These are phyloP conservation scores for Tortricodes alternella DNA, from an alignment of 2,888 invertebrate genomes.

Conservation along the genomic window DNA sequence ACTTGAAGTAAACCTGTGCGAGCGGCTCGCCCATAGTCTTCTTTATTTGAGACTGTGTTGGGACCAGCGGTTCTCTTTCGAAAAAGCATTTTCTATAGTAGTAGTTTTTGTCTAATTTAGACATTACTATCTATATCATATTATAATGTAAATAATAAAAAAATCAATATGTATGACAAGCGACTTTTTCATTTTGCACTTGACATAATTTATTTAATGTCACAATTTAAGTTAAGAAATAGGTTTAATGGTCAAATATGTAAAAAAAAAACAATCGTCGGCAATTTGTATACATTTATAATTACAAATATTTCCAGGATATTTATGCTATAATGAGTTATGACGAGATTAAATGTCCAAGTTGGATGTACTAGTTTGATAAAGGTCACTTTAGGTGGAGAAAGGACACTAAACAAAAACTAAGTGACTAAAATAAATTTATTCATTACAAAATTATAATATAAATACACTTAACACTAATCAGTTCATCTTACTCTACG, in stretches of 20 bases:
- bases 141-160: slow-evolving; percentile 10
- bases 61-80: slow-evolving; percentile 57
- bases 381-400: slow-evolving; percentile 27
- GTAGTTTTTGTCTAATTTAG: slow-evolving; percentile 57
- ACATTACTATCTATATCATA: slow-evolving; percentile 39
- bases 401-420: slow-evolving; percentile 32
- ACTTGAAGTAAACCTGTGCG: slow-evolving; percentile 68
- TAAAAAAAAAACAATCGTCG: too few relatives aligned
- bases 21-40: slow-evolving; percentile 60
- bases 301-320: too few relatives aligned
- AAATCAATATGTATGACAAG: slow-evolving; percentile 5
- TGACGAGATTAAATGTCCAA: too few relatives aligned
- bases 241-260: neutral
- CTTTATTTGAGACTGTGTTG: slow-evolving; percentile 64
- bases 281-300: too few relatives aligned
- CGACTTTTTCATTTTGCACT: slow-evolving; percentile 6
- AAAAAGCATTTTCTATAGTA: slow-evolving; percentile 63
- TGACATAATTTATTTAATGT: neutral
- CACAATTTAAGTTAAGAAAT: neutral
- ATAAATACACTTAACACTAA: slow-evolving; percentile 62
- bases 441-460: slow-evolving; percentile 67
- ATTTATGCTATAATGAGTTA: too few relatives aligned
- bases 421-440: slow-evolving; percentile 44
- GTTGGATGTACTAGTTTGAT: too few relatives aligned
- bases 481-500: slow-evolving; percentile 52